Evolutionary conservation across 2,113 vertebrate genomes (phyloP).

Genomic region (Ammospiza nelsoni): DNA sequence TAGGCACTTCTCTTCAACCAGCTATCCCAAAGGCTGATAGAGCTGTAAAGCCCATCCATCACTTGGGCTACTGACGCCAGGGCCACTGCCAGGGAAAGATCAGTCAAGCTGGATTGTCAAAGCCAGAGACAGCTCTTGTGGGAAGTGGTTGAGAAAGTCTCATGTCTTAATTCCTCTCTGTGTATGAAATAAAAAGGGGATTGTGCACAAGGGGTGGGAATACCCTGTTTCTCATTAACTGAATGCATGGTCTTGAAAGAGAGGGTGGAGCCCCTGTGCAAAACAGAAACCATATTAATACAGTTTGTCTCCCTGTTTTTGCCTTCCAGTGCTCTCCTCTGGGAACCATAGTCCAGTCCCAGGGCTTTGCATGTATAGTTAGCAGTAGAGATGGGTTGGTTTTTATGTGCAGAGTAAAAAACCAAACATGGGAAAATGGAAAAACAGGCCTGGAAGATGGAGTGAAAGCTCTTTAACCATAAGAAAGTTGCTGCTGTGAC

Average conservation of each 20-base stretch:
- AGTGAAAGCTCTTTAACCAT: not conserved
- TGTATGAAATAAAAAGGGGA: constrained; percentile 6
- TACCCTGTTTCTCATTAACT: constrained; percentile 50
- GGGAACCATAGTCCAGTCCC: not conserved
- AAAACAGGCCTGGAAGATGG: not conserved
- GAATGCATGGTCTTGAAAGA: constrained; percentile 1
- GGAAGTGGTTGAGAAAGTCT: constrained; percentile 20
- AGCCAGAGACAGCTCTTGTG: constrained; percentile 16
- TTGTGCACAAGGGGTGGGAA: not conserved
- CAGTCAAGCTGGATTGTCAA: constrained; percentile 29
- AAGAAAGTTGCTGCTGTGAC: accelerated
- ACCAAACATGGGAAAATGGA: not conserved
- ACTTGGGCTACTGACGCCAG: not conserved
- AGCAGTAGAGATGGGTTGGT: not conserved
- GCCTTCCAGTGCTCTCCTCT: not conserved
- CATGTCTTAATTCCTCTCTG: constrained; percentile 17
- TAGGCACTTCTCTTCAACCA: not conserved
- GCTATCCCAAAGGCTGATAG: not conserved
- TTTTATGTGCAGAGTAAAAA: not conserved
- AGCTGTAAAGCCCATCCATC: not conserved
- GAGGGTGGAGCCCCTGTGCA: not conserved
- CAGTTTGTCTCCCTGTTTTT: not conserved
- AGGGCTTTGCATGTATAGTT: not conserved
- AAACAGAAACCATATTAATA: not conserved
- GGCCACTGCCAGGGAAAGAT: not conserved